Evolutionary conservation across 2,797 vertebrate species (phyloP).

Genomic region (Percopsis omiscomaycus): DNA sequence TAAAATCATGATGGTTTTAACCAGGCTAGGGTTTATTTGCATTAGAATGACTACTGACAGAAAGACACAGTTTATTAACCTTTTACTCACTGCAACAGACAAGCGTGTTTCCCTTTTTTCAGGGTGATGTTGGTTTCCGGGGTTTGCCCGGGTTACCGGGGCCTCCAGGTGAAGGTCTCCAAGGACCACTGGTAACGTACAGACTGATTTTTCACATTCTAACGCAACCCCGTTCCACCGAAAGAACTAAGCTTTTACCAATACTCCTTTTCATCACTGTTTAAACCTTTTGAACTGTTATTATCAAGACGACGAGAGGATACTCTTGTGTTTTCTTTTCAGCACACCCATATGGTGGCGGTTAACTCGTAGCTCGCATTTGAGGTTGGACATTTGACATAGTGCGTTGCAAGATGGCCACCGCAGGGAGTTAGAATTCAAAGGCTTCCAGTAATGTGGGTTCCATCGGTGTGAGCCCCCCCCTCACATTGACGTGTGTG

Average conservation of each 20-base stretch:
- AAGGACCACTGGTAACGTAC: conserved; percentile 83
- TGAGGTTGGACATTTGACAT: conserved; percentile 7
- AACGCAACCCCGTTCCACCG: neutral
- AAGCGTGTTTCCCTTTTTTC: conserved; percentile 24
- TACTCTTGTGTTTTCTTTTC: conserved; percentile 22
- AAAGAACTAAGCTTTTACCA: neutral
- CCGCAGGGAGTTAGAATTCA: conserved; percentile 24
- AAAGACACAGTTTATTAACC: neutral
- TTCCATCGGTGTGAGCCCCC: conserved; percentile 31
- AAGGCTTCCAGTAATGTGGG: conserved; percentile 13
- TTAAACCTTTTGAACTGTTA: neutral
- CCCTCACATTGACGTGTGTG: conserved; percentile 35
- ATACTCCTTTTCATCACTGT: neutral
- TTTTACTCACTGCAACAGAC: neutral
- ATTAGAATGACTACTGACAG: too few relatives aligned
- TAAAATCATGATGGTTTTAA: neutral
- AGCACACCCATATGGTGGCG: conserved; percentile 33
- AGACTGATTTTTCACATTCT: conserved; percentile 11
- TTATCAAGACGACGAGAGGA: neutral
- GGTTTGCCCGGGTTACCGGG: conserved; percentile 82
- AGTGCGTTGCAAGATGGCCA: conserved; percentile 26
- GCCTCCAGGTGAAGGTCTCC: conserved; percentile 85
- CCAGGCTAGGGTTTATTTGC: neutral
- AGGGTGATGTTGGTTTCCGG: conserved; percentile 87
- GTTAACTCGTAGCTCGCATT: conserved; percentile 31